Conservation (phyloP, 2,113 vertebrate species). For the Stomatorhinus ivindoensis region DNA sequence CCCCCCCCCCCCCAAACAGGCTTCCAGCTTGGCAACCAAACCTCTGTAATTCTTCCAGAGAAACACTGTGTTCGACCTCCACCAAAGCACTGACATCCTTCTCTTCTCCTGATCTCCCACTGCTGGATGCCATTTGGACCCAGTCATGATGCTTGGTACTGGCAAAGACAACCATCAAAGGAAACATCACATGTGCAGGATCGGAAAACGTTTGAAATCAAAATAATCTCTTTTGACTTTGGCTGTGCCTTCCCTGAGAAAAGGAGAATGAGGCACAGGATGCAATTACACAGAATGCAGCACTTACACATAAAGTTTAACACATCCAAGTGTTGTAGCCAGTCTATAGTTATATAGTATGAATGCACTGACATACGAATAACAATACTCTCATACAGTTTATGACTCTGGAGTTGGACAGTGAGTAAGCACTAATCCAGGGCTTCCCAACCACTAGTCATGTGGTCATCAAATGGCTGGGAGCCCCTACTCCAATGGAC, state of each 20-base stretch:
- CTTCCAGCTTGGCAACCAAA: neutral
- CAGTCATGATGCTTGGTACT: neutral
- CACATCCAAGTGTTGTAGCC: neutral
- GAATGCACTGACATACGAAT: neutral
- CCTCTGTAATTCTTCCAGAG: neutral
- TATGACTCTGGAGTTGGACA: slow-evolving; percentile 21
- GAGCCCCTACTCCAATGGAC: slow-evolving; percentile 14
- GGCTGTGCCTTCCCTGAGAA: neutral
- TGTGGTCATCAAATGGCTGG: neutral
- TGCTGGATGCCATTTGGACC: neutral
- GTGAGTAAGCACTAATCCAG: neutral
- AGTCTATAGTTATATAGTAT: neutral
- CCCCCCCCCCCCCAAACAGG: neutral
- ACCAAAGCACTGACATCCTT: neutral
- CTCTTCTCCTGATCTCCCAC: neutral
- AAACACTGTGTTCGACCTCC: neutral
- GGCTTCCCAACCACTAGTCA: neutral
- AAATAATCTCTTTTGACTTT: neutral
- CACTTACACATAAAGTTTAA: neutral
- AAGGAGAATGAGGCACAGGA: neutral
- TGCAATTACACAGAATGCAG: neutral
- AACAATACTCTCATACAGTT: neutral
- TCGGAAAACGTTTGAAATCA: neutral
- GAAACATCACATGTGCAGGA: neutral
- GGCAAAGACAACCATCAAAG: neutral